Evolutionary conservation across 2,888 invertebrate species (phyloP).

Genomic region (Drosophila prolongata): DNA sequence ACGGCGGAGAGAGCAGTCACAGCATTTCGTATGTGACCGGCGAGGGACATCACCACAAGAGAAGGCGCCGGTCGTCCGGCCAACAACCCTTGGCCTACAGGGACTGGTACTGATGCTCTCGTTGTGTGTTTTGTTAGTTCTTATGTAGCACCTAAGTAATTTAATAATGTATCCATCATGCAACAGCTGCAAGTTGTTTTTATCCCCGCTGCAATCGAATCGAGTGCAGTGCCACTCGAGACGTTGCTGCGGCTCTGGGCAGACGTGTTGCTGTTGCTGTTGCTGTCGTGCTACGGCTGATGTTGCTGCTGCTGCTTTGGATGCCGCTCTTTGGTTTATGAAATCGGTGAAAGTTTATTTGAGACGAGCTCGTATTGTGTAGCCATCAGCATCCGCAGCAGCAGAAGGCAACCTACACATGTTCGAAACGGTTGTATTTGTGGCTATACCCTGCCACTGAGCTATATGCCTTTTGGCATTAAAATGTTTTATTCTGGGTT

Average conservation of each 20-base stretch:
- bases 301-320: slow-evolving; percentile 28
- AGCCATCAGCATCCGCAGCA: slow-evolving; percentile 54
- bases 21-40: slow-evolving; percentile 86
- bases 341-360: slow-evolving; percentile 80
- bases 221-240: slow-evolving; percentile 39
- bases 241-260: slow-evolving; percentile 2
- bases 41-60: slow-evolving; percentile 80
- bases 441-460: slow-evolving; percentile 23
- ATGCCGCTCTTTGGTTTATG: slow-evolving; percentile 59
- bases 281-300: slow-evolving; percentile 6
- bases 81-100: slow-evolving; percentile 85
- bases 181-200: slow-evolving; percentile 32
- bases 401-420: slow-evolving; percentile 60
- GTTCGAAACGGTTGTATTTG: slow-evolving; percentile 35
- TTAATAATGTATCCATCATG: slow-evolving; percentile 63
- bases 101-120: slow-evolving; percentile 83
- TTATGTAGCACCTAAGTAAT: slow-evolving; percentile 41
- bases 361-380: slow-evolving; percentile 64
- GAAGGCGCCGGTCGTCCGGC: slow-evolving; percentile 68
- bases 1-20: slow-evolving; percentile 84
- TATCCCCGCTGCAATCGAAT: slow-evolving; percentile 9
- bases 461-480: background rate
- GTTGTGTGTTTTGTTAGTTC: slow-evolving; percentile 28
- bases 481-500: too few relatives aligned
- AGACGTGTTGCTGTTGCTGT: background rate